phyloP scores from a whole-genome alignment of 2,888 invertebrate species.

The Leucophora obtusa region DNA sequence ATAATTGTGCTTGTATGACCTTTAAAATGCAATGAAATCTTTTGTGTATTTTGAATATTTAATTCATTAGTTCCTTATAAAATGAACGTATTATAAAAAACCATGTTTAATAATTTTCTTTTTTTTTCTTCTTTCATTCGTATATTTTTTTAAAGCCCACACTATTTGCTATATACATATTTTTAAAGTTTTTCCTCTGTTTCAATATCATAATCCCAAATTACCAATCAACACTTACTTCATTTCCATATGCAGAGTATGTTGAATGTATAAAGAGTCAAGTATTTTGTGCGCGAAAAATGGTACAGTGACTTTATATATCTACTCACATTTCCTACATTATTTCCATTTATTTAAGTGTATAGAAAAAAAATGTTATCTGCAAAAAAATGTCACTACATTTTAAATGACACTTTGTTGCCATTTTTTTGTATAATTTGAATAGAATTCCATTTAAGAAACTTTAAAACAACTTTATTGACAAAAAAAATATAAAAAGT shows the following conservation, averaged over 20 bases:
- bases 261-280: too few species aligned
- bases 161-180: too few species aligned
- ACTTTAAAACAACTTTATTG: constrained; percentile 18
- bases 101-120: too few species aligned
- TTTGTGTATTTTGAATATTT: constrained; percentile 17
- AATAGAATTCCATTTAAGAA: constrained; percentile 28
- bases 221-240: constrained; percentile 40
- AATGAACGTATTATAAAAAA: too few species aligned
- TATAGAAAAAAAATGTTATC: constrained; percentile 67
- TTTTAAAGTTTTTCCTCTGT: neutral
- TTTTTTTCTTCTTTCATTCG: too few species aligned
- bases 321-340: neutral
- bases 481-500: constrained; percentile 29
- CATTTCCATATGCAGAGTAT: constrained; percentile 40
- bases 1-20: neutral
- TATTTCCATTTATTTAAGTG: neutral
- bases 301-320: neutral
- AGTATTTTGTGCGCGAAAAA: neutral
- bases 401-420: constrained; percentile 59
- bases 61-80: too few species aligned
- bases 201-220: constrained; percentile 40
- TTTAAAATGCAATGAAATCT: constrained; percentile 36
- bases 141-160: too few species aligned
- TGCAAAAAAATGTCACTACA: constrained; percentile 49
- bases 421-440: constrained; percentile 46